Base-by-base conservation (phyloP, 1,140 invertebrate species). In the Eulimnadia texana region DNA sequence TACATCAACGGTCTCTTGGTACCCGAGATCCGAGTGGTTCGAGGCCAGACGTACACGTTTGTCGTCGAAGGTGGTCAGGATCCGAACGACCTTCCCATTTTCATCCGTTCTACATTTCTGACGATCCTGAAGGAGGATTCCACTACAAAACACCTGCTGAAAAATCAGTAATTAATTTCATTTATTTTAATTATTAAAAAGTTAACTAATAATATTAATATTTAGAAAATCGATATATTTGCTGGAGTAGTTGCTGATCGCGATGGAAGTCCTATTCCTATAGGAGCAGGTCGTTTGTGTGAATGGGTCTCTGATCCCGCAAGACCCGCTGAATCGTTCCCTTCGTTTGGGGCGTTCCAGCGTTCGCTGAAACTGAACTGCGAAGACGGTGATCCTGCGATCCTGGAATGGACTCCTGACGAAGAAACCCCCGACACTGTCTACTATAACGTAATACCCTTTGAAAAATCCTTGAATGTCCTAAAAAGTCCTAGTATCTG, bases 31-130 rank as follows among this genome's bases (percentile, higher is more conserved):
- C 86, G 92, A 66, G 85, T 96, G 1, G 87, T 94, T 0, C 77
- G 93, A 47, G 90, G 91, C 1, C 84, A 82, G 69, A 89, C 84
- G 10, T 97, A 97, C 69, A 71, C 69, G 23, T 94, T 94, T 70
- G 83, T 93, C 10, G 81, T 87, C 0, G 92, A 96, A 74, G 92
- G 88, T 2, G 93, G 93, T 13, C 74, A 81, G 20, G 81, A 95
- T 72, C 76, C 0, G 79, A 85, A 1, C 75, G 80, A 19, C 84
- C 88, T 0, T 89, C 91, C 11, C 81, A 84, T 64, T 92, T 90
- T 71, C 92, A 97, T 77, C 93, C 93, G 3, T 90, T 97, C 74
- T 96, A 96, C 73, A 92, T 97, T 65, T 93, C 91, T 20, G 88
- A 95, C 69, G 91, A 94, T 74, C 81, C 88, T 0, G 80, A 93